Conservation (phyloP, 2,888 invertebrate genomes). For the Perizoma flavofasciatum region DNA sequence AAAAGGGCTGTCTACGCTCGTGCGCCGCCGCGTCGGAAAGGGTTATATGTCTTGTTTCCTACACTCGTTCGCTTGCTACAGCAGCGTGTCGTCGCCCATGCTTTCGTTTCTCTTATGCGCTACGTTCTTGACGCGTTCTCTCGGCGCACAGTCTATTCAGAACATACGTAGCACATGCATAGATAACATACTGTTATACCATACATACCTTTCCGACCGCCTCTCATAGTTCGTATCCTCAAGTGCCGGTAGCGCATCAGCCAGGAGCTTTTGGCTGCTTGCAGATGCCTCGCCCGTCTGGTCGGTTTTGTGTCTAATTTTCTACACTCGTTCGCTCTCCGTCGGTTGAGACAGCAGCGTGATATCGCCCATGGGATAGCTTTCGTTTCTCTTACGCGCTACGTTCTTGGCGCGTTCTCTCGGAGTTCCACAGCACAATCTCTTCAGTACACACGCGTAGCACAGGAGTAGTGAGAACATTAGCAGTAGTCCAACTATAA, state of each 20-base stretch:
- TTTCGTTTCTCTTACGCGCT: conserved; percentile 73
- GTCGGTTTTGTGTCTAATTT: background rate
- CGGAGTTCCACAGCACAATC: conserved; percentile 85
- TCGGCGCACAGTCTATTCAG: conserved; percentile 84
- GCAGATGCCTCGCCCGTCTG: no score
- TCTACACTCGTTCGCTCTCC: conserved; percentile 80
- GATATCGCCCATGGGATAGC: conserved; percentile 85
- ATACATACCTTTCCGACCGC: no score
- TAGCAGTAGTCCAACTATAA: conserved; percentile 83
- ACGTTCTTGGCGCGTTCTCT: conserved; percentile 73
- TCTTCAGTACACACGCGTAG: conserved; percentile 86
- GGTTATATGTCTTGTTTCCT: conserved; percentile 19
- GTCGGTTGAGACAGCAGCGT: conserved; percentile 85
- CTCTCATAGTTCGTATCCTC: no score
- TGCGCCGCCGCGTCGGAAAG: no score
- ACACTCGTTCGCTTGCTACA: conserved; percentile 82
- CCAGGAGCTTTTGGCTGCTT: no score
- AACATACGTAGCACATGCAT: conserved; percentile 87
- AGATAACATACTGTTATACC: conserved; percentile 49
- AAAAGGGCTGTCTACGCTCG: no score
- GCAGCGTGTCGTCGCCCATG: conserved; percentile 84
- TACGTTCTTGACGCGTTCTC: conserved; percentile 72
- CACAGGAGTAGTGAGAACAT: conserved; percentile 86
- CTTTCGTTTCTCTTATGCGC: conserved; percentile 75
- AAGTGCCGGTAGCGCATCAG: no score